phyloP scores from a whole-genome alignment of 2,888 invertebrate genomes.

The Eristalis tenax region DNA sequence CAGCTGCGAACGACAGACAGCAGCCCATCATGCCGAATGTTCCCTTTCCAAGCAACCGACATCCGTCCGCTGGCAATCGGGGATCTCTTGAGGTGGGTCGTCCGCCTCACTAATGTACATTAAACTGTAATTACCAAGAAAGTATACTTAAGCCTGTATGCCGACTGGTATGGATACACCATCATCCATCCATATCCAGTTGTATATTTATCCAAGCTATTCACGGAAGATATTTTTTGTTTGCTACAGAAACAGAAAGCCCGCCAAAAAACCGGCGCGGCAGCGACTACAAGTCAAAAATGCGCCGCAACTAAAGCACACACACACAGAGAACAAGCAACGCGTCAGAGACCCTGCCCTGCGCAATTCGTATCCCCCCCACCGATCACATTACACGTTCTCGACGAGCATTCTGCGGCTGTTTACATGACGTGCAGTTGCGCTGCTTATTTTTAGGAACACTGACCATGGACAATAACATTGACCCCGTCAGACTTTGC shows the following conservation, averaged over 20 bases:
- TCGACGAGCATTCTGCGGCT: constrained; percentile 17
- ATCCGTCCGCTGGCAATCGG: background rate
- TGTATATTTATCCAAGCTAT: constrained; percentile 8
- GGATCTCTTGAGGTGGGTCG: background rate
- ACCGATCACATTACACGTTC: background rate
- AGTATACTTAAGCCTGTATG: background rate
- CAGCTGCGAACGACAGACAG: background rate
- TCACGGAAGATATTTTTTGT: constrained; percentile 12
- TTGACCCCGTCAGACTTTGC: constrained; percentile 52
- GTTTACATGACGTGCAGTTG: constrained; percentile 42
- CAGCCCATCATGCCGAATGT: background rate
- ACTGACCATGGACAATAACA: constrained; percentile 70
- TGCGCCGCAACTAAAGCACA: constrained; percentile 19
- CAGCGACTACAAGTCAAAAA: constrained; percentile 5
- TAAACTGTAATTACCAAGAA: constrained; percentile 23
- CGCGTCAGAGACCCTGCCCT: background rate
- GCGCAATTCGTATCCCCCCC: background rate
- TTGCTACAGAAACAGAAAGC: constrained; percentile 4
- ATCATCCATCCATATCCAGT: background rate
- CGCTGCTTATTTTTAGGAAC: constrained; percentile 53
- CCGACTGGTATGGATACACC: background rate
- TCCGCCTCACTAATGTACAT: background rate
- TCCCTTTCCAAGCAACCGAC: background rate
- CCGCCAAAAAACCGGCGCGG: constrained; percentile 32
- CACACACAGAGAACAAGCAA: background rate